Evolutionary conservation across 2,113 vertebrate genomes (phyloP).

Genomic region (Carollia perspicillata): DNA sequence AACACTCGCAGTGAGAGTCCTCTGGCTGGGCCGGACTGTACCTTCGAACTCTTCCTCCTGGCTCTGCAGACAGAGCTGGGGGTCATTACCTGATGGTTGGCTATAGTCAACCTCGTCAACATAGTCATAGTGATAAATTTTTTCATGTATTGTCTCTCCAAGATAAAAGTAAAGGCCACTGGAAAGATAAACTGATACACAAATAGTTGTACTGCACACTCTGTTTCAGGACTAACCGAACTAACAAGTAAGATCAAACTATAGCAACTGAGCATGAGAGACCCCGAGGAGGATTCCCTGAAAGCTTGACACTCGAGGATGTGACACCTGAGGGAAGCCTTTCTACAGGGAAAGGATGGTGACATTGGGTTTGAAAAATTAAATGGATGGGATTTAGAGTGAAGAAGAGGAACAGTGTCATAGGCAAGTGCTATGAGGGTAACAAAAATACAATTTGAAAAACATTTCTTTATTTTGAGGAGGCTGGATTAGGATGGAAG

Average conservation of each 20-base stretch:
- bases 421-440: neutral
- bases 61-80: neutral
- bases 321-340: neutral
- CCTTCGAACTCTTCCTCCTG: neutral
- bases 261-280: neutral
- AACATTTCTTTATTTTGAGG: neutral
- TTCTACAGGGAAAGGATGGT: neutral
- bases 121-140: neutral
- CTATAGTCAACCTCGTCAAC: neutral
- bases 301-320: neutral
- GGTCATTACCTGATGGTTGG: neutral
- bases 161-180: neutral
- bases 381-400: neutral
- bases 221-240: neutral
- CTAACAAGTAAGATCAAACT: neutral
- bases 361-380: neutral
- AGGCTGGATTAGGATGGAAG: neutral
- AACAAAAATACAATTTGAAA: neutral
- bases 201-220: neutral
- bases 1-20: neutral
- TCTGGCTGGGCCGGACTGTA: rapidly evolving
- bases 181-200: neutral
- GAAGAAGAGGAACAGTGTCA: neutral
- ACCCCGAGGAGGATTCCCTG: neutral
- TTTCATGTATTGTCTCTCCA: neutral